These are phyloP conservation scores for Amphiprion clarkii DNA, from an alignment of 2,797 vertebrate species.

Conservation along the genomic window DNA sequence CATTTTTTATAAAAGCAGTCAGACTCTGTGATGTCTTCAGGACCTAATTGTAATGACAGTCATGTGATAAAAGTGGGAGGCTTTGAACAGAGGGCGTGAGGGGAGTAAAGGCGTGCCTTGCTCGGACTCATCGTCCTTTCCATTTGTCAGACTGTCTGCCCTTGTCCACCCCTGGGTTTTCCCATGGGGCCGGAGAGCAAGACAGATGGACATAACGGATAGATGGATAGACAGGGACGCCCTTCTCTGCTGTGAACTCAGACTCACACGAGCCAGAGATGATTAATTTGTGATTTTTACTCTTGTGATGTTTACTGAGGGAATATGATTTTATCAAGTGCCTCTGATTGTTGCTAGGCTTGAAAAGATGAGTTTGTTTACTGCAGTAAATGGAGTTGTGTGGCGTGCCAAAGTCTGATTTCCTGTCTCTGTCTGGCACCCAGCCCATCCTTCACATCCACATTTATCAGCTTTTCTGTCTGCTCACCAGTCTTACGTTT, in stretches of 20 bases:
- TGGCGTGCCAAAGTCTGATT: constrained; percentile 12
- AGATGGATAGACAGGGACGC: constrained; percentile 57
- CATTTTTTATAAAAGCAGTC: constrained; percentile 24
- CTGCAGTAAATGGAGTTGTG: neutral
- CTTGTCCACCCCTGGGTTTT: constrained; percentile 56
- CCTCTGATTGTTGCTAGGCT: neutral
- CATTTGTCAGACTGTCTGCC: constrained; percentile 71
- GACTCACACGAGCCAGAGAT: constrained; percentile 55
- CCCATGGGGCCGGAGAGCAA: constrained; percentile 46
- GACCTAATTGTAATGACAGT: constrained; percentile 55
- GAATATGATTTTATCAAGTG: constrained; percentile 26
- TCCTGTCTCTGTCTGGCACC: constrained; percentile 37
- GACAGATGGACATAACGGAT: constrained; percentile 65
- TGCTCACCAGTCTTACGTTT: constrained; percentile 46
- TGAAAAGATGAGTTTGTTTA: constrained; percentile 19
- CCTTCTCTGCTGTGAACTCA: constrained; percentile 58
- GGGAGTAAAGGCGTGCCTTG: constrained; percentile 40
- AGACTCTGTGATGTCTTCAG: constrained; percentile 41
- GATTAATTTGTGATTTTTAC: constrained; percentile 46
- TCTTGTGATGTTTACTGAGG: constrained; percentile 33
- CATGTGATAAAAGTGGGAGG: constrained; percentile 60
- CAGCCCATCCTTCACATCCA: constrained; percentile 4
- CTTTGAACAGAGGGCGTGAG: constrained; percentile 44
- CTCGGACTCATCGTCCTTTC: constrained; percentile 44
- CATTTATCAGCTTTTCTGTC: constrained; percentile 23